phyloP scores from a whole-genome alignment of 2,888 invertebrate species.

The Stictocephala bisonia region DNA sequence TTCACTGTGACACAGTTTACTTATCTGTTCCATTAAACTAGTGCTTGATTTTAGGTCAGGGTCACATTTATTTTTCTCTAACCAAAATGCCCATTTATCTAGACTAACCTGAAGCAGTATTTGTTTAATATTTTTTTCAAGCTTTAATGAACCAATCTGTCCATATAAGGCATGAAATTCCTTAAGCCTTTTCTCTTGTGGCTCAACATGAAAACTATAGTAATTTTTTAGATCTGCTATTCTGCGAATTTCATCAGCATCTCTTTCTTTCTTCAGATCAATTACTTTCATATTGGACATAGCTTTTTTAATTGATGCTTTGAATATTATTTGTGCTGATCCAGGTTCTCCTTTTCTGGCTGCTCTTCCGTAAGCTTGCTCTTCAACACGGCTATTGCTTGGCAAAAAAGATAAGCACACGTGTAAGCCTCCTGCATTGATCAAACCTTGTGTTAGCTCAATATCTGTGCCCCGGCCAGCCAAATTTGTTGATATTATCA shows the following conservation, averaged over 20 bases:
- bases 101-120: constrained; percentile 54
- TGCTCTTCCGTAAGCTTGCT: constrained; percentile 64
- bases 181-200: constrained; percentile 56
- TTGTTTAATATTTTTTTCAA: constrained; percentile 49
- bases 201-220: constrained; percentile 54
- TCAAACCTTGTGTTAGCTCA: constrained; percentile 58
- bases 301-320: no score
- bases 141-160: constrained; percentile 15
- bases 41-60: background rate
- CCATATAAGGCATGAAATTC: constrained; percentile 54
- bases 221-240: constrained; percentile 56
- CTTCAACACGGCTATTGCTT: constrained; percentile 62
- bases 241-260: constrained; percentile 54
- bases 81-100: constrained; percentile 60
- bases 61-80: constrained; percentile 54
- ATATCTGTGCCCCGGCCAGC: constrained; percentile 64
- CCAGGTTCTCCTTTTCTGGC: constrained; percentile 63
- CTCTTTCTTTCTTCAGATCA: constrained; percentile 54
- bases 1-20: background rate
- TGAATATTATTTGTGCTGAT: constrained; percentile 60
- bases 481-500: constrained; percentile 64
- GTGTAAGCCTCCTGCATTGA: constrained; percentile 62
- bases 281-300: no score
- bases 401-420: constrained; percentile 64
- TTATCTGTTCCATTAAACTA: background rate